Conservation (phyloP, 2,113 vertebrate species). For the Misgurnus mizolepis region DNA sequence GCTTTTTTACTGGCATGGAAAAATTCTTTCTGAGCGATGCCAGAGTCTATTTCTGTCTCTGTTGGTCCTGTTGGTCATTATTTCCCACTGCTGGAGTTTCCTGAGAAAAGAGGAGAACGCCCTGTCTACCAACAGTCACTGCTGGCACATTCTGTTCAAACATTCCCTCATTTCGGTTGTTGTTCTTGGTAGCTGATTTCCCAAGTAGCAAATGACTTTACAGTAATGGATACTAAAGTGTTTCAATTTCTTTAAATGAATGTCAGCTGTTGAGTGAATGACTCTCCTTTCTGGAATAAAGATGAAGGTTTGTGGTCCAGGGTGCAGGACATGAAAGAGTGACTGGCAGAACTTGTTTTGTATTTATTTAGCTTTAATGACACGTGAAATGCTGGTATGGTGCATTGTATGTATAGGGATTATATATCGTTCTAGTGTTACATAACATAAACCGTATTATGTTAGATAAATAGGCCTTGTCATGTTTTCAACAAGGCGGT, state of each 20-base stretch:
- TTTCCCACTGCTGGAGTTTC: background rate
- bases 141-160: constrained; percentile 12
- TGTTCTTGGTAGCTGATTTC: background rate
- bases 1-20: constrained; percentile 10
- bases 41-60: background rate
- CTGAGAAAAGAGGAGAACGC: background rate
- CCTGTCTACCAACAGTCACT: background rate
- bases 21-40: background rate
- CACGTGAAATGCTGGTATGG: too few relatives aligned
- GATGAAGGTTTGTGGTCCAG: too few relatives aligned
- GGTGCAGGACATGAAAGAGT: too few relatives aligned
- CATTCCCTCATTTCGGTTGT: background rate
- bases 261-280: constrained; percentile 33
- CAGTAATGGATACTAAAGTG: background rate
- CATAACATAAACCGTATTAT: background rate
- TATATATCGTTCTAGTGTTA: background rate
- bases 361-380: too few relatives aligned
- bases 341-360: too few relatives aligned
- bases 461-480: background rate
- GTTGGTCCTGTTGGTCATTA: constrained; percentile 7
- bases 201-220: constrained; percentile 1
- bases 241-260: constrained; percentile 24
- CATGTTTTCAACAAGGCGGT: background rate
- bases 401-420: too few relatives aligned
- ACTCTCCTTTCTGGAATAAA: too few relatives aligned